Percentiles rank a stretch among this genome's conserved stretches.
Evolutionary conservation across 2,797 vertebrate genomes (phyloP).

Genomic region (Neosilurus hyrtlii): DNA sequence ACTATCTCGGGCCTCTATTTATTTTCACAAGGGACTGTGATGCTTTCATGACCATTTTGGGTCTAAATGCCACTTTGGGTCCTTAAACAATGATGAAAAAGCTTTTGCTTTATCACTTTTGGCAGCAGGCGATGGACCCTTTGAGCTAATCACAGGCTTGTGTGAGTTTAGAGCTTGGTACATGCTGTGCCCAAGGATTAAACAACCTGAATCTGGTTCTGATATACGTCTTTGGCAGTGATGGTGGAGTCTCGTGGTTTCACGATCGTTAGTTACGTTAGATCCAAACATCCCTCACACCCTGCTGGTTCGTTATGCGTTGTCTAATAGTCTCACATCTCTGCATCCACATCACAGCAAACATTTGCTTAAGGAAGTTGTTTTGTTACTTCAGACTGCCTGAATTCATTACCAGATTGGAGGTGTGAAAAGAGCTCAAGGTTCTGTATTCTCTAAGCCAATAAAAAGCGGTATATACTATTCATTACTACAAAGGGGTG

Average conservation of each 20-base stretch:
- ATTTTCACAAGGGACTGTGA: neutral
- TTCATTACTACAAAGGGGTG: too few relatives aligned
- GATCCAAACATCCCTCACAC: slow-evolving; percentile 24
- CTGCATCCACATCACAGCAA: slow-evolving; percentile 14
- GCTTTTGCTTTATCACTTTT: slow-evolving; percentile 20
- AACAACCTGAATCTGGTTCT: slow-evolving; percentile 37
- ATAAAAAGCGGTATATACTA: too few relatives aligned
- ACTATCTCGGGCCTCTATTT: neutral
- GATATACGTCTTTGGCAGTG: slow-evolving; percentile 39
- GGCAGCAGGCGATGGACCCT: slow-evolving; percentile 13
- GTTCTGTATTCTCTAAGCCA: neutral
- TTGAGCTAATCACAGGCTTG: slow-evolving; percentile 20
- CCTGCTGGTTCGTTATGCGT: slow-evolving; percentile 32
- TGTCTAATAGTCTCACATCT: slow-evolving; percentile 36
- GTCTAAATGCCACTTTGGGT: slow-evolving; percentile 30
- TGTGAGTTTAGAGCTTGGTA: slow-evolving; percentile 3
- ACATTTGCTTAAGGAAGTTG: slow-evolving; percentile 29
- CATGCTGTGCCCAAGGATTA: slow-evolving; percentile 11
- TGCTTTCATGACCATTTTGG: slow-evolving; percentile 19
- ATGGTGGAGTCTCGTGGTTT: slow-evolving; percentile 29
- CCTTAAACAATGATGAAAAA: slow-evolving; percentile 14
- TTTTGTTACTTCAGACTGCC: neutral
- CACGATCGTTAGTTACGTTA: slow-evolving; percentile 34
- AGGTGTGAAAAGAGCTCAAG: neutral
- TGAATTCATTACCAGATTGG: slow-evolving; percentile 11